phyloP scores from a whole-genome alignment of 2,797 vertebrate species.

The Spinibarbus caldwelli region DNA sequence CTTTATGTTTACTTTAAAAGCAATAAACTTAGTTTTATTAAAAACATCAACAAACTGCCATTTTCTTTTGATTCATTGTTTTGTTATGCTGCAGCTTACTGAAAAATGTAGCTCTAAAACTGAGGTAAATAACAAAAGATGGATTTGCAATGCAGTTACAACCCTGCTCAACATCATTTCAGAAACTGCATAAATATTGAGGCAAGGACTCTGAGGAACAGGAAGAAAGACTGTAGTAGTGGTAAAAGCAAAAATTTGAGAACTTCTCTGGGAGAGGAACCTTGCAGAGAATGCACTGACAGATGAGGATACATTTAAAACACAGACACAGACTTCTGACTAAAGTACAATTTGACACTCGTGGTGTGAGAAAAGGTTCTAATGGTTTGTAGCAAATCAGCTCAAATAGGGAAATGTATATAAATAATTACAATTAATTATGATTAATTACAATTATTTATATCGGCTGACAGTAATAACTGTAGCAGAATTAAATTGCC shows the following conservation, averaged over 20 bases:
- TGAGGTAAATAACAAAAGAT: neutral
- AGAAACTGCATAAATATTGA: neutral
- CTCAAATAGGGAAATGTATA: too few species aligned
- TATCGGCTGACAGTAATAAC: too few species aligned
- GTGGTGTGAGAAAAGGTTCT: neutral
- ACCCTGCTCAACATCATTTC: neutral
- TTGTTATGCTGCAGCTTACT: neutral
- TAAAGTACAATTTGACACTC: neutral
- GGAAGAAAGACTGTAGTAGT: neutral
- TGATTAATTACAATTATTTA: too few species aligned
- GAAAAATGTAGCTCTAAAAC: neutral
- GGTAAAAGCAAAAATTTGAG: neutral
- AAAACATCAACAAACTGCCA: neutral
- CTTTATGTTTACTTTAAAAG: neutral
- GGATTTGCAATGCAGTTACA: neutral
- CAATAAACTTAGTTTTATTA: neutral
- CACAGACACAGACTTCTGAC: neutral
- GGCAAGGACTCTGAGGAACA: slow-evolving; percentile 4
- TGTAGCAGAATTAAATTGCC: too few species aligned
- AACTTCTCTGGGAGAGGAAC: slow-evolving; percentile 49
- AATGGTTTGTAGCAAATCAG: too few species aligned
- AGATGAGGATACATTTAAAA: neutral
- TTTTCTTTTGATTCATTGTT: neutral
- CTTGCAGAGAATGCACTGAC: neutral
- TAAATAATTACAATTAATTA: too few species aligned